Base-by-base conservation (phyloP, 1,140 invertebrate genomes). In the Scaptomyza pallida region DNA sequence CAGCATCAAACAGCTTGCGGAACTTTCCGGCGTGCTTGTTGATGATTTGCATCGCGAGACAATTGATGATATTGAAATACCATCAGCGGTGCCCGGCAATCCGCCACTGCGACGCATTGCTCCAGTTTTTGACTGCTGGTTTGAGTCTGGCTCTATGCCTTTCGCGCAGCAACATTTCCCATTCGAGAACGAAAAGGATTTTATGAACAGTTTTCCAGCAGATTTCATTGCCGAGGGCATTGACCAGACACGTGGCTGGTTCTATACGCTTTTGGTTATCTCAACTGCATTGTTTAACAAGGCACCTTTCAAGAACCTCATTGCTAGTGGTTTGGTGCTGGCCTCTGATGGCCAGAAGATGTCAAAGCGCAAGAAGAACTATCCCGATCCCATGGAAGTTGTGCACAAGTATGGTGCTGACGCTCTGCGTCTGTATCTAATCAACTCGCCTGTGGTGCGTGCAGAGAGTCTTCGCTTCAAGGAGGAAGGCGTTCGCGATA, bases 61-160 rank as follows among this genome's bases (percentile, higher is more conserved):
- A 85, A 95, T 99, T 75, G 99, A 99, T 92, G 92, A 97, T 74
- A 93, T 99, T 47, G 97, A 96, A 71, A 99, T 99, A 88, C 98
- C 98, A 2, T 99, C 98, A 0, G 93, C 92, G 43, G 94, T 95
- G 21, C 94, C 95, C 2, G 97, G 97, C 15, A 94, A 95, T 62
- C 96, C 97, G 12, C 95, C 96, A 10, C 92, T 99, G 12, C 94
- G 93, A 62, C 94, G 99, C 65, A 94, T 99, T 17, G 90, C 95
- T 3, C 98, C 99, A 92, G 99, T 99, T 0, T 99, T 99, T 93
- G 99, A 99, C 92, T 99, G 99, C 91, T 99, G 99, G 99, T 99
- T 99, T 92, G 99, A 99, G 92, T 99, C 98, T 13, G 99, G 99
- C 5, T 98, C 97, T 3, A 99, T 99, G 99, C 99, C 99, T 2